phyloP scores from a whole-genome alignment of 2,888 invertebrate species.

The Leptinotarsa peninsularis region DNA sequence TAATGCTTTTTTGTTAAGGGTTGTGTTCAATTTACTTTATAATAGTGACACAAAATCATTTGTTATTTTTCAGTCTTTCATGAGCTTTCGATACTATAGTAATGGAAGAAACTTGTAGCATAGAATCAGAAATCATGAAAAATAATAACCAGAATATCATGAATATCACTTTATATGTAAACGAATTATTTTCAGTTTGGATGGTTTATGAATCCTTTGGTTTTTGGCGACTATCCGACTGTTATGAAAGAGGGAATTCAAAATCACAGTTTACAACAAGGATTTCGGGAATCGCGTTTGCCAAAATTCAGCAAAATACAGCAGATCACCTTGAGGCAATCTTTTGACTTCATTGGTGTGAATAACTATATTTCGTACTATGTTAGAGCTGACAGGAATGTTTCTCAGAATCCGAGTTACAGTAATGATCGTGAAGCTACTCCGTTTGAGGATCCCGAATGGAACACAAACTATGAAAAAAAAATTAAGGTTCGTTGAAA shows the following conservation, averaged over 20 bases:
- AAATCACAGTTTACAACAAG: conserved; percentile 70
- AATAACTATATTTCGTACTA: conserved; percentile 78
- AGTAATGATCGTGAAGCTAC: conserved; percentile 56
- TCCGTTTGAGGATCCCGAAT: conserved; percentile 41
- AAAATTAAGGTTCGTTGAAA: not conserved
- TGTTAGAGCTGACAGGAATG: conserved; percentile 55
- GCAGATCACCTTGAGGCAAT: conserved; percentile 67
- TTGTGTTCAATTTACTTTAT: too few species aligned
- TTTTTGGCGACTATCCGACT: conserved; percentile 75
- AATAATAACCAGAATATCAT: too few species aligned
- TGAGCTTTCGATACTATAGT: too few species aligned
- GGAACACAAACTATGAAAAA: conserved; percentile 50
- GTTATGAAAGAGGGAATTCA: conserved; percentile 73
- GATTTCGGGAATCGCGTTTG: conserved; percentile 68
- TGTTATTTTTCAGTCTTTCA: too few species aligned
- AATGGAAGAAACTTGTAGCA: too few species aligned
- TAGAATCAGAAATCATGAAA: too few species aligned
- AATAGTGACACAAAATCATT: too few species aligned
- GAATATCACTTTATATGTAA: too few species aligned
- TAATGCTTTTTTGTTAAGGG: too few species aligned
- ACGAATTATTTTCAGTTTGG: conserved; percentile 37
- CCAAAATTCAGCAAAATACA: conserved; percentile 59
- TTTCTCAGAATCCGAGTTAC: conserved; percentile 25
- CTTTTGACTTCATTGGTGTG: conserved; percentile 79
- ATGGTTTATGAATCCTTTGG: conserved; percentile 70